These are phyloP conservation scores for Sula dactylatra DNA, from an alignment of 2,113 vertebrate species.

Conservation along the genomic window DNA sequence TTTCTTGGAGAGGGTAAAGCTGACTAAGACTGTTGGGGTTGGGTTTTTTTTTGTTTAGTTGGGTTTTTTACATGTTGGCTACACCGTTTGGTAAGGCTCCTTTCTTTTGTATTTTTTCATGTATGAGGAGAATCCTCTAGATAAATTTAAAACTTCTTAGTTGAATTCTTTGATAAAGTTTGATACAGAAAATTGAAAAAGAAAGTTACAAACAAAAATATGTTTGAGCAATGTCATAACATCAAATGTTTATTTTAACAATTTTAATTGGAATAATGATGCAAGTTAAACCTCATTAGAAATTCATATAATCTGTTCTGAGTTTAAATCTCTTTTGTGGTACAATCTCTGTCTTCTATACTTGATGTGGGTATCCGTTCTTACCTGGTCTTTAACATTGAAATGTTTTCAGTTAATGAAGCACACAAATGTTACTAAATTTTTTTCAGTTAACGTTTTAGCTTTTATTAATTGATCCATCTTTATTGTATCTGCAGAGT, in stretches of 20 bases:
- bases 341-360: neutral
- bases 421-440: neutral
- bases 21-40: neutral
- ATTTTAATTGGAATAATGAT: constrained; percentile 13
- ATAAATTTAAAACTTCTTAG: neutral
- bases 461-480: neutral
- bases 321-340: neutral
- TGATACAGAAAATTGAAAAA: neutral
- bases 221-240: neutral
- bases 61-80: neutral
- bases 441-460: neutral
- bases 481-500: neutral
- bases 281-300: neutral
- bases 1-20: neutral
- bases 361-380: neutral
- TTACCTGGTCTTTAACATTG: neutral
- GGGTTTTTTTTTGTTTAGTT: neutral
- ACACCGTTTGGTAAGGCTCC: neutral
- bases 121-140: neutral
- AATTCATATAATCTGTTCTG: neutral
- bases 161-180: neutral
- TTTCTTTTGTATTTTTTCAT: neutral
- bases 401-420: neutral
- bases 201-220: neutral
- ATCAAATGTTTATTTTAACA: neutral